These are phyloP conservation scores for Trinectes maculatus DNA, from an alignment of 2,113 vertebrate species.

Conservation along the genomic window DNA sequence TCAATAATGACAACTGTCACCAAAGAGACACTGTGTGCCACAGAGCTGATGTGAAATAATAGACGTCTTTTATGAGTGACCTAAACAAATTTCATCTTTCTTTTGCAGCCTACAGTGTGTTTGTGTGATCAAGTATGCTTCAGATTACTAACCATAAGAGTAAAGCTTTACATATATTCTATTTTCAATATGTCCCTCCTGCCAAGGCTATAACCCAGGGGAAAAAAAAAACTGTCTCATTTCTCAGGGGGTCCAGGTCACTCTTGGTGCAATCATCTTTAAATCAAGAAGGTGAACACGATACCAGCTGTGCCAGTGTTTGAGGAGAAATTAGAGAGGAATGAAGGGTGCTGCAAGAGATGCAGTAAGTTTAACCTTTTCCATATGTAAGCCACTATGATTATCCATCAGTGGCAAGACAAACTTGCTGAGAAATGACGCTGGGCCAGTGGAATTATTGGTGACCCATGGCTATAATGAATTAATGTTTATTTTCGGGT, in stretches of 20 bases:
- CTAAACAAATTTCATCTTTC: background rate
- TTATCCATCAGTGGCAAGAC: background rate
- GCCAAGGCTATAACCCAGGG: background rate
- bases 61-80: constrained; percentile 2
- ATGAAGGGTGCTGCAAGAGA: background rate
- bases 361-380: constrained; percentile 6
- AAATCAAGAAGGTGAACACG: background rate
- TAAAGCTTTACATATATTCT: background rate
- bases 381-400: background rate
- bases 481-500: constrained; percentile 13
- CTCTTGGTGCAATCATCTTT: background rate
- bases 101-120: background rate
- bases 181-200: background rate
- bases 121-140: background rate
- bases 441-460: constrained; percentile 8
- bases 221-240: background rate
- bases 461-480: constrained; percentile 3
- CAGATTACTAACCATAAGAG: background rate
- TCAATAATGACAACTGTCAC: background rate
- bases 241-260: background rate
- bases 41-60: background rate
- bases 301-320: background rate
- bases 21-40: background rate
- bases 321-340: background rate
- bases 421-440: constrained; percentile 20